These are phyloP conservation scores for Teleogryllus oceanicus DNA, from an alignment of 2,888 invertebrate genomes.

Conservation along the genomic window DNA sequence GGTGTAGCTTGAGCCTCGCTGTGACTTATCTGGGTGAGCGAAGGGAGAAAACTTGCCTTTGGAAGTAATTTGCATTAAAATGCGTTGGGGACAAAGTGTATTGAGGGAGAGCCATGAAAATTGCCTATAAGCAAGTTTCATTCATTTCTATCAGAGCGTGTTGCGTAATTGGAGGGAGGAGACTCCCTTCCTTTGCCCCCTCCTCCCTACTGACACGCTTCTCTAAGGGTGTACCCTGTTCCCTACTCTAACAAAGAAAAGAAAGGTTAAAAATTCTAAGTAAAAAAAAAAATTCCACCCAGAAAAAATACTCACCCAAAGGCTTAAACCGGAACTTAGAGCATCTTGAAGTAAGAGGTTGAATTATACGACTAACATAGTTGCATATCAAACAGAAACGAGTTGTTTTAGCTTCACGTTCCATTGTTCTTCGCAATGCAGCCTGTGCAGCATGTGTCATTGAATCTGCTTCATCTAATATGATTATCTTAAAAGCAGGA, in stretches of 20 bases:
- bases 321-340: slow-evolving; percentile 98
- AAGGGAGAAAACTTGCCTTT: too few relatives aligned
- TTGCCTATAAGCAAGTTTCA: too few relatives aligned
- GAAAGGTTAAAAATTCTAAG: neutral
- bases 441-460: slow-evolving; percentile 98
- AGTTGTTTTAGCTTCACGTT: slow-evolving; percentile 89
- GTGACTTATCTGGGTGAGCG: too few relatives aligned
- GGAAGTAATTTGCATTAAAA: too few relatives aligned
- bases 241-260: neutral
- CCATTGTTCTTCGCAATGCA: slow-evolving; percentile 95
- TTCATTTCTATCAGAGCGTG: too few relatives aligned
- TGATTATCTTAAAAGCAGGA: slow-evolving; percentile 93
- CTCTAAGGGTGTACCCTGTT: neutral
- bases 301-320: slow-evolving; percentile 57
- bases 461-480: slow-evolving; percentile 97
- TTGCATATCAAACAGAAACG: slow-evolving; percentile 98
- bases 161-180: too few relatives aligned
- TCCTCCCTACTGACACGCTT: too few relatives aligned
- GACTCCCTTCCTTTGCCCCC: too few relatives aligned
- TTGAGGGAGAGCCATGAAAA: too few relatives aligned
- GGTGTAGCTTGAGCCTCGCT: too few relatives aligned
- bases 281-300: slow-evolving; percentile 47
- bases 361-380: slow-evolving; percentile 96
- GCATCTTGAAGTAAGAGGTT: slow-evolving; percentile 95
- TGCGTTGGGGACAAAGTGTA: too few relatives aligned